phyloP scores from a whole-genome alignment of 2,113 vertebrate genomes.

The Notothenia coriiceps region DNA sequence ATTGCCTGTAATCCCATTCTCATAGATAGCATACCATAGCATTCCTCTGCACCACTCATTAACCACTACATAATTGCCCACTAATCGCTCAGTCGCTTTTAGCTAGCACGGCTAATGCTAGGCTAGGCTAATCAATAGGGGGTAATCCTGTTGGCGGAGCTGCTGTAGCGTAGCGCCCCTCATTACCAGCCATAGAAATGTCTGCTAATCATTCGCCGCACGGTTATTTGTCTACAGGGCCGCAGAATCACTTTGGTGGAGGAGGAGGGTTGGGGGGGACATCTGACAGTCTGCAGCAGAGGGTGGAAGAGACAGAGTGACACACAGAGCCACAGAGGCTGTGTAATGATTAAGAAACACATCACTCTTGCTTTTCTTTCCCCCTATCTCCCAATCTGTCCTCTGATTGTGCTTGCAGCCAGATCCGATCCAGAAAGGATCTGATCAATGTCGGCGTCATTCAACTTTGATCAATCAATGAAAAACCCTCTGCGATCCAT shows the following conservation, averaged over 20 bases:
- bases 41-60: constrained; percentile 74
- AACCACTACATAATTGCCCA: constrained; percentile 78
- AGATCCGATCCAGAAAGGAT: constrained; percentile 2
- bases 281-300: constrained; percentile 57
- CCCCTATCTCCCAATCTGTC: not conserved
- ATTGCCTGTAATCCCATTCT: constrained; percentile 81
- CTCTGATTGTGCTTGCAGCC: constrained; percentile 3
- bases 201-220: constrained; percentile 79
- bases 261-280: constrained; percentile 13
- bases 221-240: constrained; percentile 77
- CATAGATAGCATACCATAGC: constrained; percentile 66
- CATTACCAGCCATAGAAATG: constrained; percentile 81
- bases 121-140: constrained; percentile 81
- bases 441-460: constrained; percentile 36
- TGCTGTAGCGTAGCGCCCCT: constrained; percentile 64
- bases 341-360: constrained; percentile 71
- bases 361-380: constrained; percentile 50
- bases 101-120: constrained; percentile 74
- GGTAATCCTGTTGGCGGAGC: constrained; percentile 77
- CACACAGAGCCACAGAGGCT: constrained; percentile 49
- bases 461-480: constrained; percentile 66
- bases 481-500: constrained; percentile 54
- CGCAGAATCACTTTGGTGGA: constrained; percentile 55
- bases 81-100: constrained; percentile 72
- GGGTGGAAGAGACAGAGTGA: constrained; percentile 60